Conservation (phyloP, 2,113 vertebrate species). For the Euleptes europaea region DNA sequence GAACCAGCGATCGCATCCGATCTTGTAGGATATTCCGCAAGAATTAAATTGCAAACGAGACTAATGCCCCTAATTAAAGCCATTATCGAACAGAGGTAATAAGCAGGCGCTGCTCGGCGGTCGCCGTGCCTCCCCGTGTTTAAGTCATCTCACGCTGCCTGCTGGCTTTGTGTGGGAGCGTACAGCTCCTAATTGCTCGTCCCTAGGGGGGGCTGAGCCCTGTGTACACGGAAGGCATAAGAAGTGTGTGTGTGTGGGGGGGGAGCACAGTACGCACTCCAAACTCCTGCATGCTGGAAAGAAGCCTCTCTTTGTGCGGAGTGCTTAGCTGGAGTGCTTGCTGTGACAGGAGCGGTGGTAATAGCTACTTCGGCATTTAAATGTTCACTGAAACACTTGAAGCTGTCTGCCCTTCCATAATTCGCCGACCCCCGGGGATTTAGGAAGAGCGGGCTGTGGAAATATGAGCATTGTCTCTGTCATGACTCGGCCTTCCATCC, state of each 20-base stretch:
- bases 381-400: neutral
- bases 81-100: neutral
- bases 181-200: neutral
- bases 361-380: neutral
- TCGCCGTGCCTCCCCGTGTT: neutral
- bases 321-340: neutral
- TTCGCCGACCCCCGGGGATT: neutral
- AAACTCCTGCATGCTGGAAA: neutral
- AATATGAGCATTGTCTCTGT: too few species aligned
- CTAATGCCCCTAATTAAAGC: slow-evolving; percentile 23
- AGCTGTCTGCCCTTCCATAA: neutral
- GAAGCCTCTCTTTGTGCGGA: neutral
- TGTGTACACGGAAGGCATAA: neutral
- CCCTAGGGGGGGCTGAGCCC: neutral
- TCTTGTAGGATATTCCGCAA: neutral
- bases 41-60: neutral
- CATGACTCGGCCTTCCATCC: too few species aligned
- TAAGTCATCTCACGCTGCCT: neutral
- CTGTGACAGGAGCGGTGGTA: neutral
- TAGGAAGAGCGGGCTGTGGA: neutral
- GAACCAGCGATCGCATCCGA: neutral
- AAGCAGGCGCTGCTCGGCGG: neutral
- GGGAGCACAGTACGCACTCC: too few species aligned
- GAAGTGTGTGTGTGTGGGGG: neutral
- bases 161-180: neutral